A percentile compares a stretch with the other conserved stretches of the same genome.
Conservation (phyloP, 2,888 invertebrate species). For the Thecocarcelia acutangulata region DNA sequence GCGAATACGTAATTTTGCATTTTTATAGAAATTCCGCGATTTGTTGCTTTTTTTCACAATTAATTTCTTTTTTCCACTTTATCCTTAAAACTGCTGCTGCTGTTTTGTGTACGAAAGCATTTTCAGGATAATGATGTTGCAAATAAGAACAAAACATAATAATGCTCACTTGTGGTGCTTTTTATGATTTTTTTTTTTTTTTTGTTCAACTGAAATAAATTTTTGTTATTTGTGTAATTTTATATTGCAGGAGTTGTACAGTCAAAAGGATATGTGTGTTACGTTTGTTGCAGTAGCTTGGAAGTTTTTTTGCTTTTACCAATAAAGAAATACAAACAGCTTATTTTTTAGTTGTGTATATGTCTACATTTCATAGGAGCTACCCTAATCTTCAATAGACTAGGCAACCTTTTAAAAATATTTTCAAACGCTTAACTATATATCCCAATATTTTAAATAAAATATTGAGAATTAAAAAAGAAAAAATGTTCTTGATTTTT, state of each 20-base stretch:
- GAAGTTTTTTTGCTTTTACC: too few relatives aligned
- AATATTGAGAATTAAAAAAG: too few relatives aligned
- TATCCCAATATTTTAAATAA: too few relatives aligned
- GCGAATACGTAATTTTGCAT: constrained; percentile 79
- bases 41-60: constrained; percentile 73
- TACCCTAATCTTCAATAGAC: too few relatives aligned
- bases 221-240: constrained; percentile 3
- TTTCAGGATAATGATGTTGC: constrained; percentile 54
- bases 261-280: too few relatives aligned
- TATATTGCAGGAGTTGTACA: not conserved
- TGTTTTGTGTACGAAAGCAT: constrained; percentile 33
- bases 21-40: constrained; percentile 78
- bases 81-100: constrained; percentile 35
- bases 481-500: too few relatives aligned
- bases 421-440: too few relatives aligned
- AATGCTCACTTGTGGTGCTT: constrained; percentile 47
- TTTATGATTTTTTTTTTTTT: not conserved
- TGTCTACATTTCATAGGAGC: too few relatives aligned
- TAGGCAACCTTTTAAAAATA: too few relatives aligned
- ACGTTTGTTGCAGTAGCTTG: too few relatives aligned
- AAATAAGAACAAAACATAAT: constrained; percentile 71
- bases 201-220: constrained; percentile 17
- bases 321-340: too few relatives aligned
- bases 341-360: too few relatives aligned
- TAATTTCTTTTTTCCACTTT: constrained; percentile 55